Evolutionary conservation across 2,888 invertebrate genomes (phyloP), one percentile per base, ranked within the genome.

Genomic region (Drosophila anomalata): DNA sequence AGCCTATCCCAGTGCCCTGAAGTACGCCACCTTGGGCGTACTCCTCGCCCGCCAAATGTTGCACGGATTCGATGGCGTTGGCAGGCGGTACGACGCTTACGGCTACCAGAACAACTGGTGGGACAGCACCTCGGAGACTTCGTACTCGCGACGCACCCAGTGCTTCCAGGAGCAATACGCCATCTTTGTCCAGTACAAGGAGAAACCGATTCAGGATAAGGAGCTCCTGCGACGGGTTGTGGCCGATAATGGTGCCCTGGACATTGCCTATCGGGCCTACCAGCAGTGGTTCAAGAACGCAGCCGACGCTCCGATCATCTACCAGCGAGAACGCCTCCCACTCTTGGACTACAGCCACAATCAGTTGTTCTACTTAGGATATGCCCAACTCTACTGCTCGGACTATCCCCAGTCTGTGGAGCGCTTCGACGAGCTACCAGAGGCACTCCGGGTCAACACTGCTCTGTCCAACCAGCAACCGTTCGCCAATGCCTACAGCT

Each of bases 251-350:
- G 91, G 88, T 0, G 91, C 89, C 0, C 33, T 91, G 9, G 78
- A 78, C 22, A 89, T 91, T 11, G 90, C 91, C 26, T 90, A 84
- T 58, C 87, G 83, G 12, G 89, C 91, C 50, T 91, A 91, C 52
- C 70, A 76, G 8, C 79, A 89, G 42, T 91, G 91, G 91, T 73
- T 89, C 20, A 76, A 87, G 53, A 89, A 90, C 60, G 75, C 87
- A 0, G 76, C 79, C 4, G 88, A 90, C n/a, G 77, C 74, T 1
- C 58, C 78, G 8, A 29, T 57, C 20, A 68, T 69, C 7, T 77
- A 78, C 12, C 65, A 79, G 17, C 67, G 81, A 20, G 90, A 91
- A 29, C 79, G 84, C 0, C 48, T 91, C 14, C 90, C 90, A 0
- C 65, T 90, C 1, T 71, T 91, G 2, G 78, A 87, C 2, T 78